Evolutionary conservation across 2,113 vertebrate species (phyloP).

Genomic region (Gorilla gorilla): DNA sequence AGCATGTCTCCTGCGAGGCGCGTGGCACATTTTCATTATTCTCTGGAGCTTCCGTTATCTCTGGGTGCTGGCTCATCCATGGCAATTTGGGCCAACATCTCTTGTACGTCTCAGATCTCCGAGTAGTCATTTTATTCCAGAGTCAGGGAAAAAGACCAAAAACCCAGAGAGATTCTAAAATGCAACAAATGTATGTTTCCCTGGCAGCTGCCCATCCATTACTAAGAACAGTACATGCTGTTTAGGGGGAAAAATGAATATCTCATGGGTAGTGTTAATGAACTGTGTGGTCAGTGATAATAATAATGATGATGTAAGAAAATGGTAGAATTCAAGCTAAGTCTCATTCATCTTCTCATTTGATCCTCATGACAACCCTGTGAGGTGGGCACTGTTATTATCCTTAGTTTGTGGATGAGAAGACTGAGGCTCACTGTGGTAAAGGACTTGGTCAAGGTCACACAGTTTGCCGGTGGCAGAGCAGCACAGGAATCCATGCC

Average conservation of each 20-base stretch:
- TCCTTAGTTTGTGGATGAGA: background rate
- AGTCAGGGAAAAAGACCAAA: background rate
- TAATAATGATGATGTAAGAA: background rate
- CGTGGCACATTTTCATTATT: fast-evolving
- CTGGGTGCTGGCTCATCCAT: background rate
- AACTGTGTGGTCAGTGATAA: too few relatives aligned
- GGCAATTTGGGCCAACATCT: background rate
- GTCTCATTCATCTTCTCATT: fast-evolving
- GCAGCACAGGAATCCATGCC: fast-evolving
- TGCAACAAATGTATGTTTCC: background rate
- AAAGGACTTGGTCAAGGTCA: background rate
- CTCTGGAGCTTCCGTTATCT: background rate
- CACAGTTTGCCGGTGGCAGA: background rate
- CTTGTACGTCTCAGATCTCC: background rate
- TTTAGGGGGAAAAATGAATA: too few relatives aligned
- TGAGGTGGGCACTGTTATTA: fast-evolving
- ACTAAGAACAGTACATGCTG: background rate
- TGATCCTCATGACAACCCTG: background rate
- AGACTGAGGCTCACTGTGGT: background rate
- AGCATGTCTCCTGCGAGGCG: fast-evolving
- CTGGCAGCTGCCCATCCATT: background rate
- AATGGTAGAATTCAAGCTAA: background rate
- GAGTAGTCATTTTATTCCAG: background rate
- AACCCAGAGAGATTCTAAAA: background rate
- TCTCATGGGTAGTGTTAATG: background rate